Conservation (phyloP, 2,113 vertebrate genomes). For the Rhadina sibilatrix region DNA sequence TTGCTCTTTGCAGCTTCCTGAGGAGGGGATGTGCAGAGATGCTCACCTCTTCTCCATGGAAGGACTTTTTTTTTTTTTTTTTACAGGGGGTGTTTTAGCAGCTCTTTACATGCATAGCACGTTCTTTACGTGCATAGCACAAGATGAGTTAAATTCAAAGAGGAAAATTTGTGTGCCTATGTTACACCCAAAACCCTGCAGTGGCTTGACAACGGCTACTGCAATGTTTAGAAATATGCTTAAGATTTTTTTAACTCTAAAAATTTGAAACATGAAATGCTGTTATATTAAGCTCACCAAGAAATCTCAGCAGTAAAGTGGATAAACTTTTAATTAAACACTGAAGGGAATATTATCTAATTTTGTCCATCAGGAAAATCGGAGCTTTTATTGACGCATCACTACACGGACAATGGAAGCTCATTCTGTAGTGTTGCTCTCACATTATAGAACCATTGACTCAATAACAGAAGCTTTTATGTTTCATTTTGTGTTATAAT, state of each 20-base stretch:
- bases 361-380: background rate
- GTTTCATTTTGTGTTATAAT: background rate
- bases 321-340: background rate
- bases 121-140: background rate
- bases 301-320: background rate
- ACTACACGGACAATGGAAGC: background rate
- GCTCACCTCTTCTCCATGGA: background rate
- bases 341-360: background rate
- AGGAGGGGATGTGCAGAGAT: background rate
- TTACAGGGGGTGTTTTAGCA: background rate
- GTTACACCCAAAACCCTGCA: background rate
- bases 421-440: background rate
- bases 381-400: background rate
- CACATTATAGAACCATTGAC: background rate
- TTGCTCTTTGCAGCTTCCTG: background rate
- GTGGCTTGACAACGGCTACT: background rate
- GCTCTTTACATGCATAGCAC: background rate
- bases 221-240: background rate
- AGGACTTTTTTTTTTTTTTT: background rate
- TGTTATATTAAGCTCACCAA: background rate
- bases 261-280: background rate
- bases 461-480: background rate
- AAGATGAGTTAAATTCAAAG: background rate
- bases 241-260: background rate
- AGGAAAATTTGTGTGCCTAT: background rate